Evolutionary conservation across 2,113 vertebrate species (phyloP).

Genomic region (Laticauda colubrina): DNA sequence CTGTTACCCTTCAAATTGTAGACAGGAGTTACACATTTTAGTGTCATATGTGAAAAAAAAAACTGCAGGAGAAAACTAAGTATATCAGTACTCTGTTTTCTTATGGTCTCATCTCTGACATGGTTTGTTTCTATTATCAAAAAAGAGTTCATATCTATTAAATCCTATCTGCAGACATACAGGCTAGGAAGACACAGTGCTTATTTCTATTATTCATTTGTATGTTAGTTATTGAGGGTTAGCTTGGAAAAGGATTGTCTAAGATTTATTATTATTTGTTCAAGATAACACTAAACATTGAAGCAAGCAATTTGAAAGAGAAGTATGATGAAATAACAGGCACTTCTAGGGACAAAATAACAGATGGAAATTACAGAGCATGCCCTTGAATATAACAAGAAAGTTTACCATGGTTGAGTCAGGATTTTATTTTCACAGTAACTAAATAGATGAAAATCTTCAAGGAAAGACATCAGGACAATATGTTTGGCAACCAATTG

Average conservation of each 20-base stretch:
- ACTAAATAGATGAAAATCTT: not conserved
- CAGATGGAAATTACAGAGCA: not conserved
- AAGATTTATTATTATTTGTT: not conserved
- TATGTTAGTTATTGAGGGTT: not conserved
- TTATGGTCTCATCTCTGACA: not conserved
- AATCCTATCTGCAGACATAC: not conserved
- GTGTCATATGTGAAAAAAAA: not conserved
- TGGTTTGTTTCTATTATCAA: not conserved
- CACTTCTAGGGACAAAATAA: not conserved
- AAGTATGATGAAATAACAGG: not conserved
- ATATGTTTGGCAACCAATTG: not conserved
- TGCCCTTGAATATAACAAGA: not conserved
- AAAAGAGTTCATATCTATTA: not conserved
- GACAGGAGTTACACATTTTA: not conserved
- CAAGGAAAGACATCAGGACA: not conserved
- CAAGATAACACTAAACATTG: not conserved
- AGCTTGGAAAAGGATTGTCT: not conserved
- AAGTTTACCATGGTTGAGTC: not conserved
- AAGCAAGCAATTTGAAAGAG: not conserved
- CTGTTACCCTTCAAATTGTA: not conserved
- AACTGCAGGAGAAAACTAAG: not conserved
- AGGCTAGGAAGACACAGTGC: not conserved
- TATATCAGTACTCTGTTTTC: not conserved
- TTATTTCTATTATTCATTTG: not conserved
- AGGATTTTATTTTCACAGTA: not conserved